Percentiles rank a stretch among this genome's conserved stretches.
These are phyloP conservation scores for Drosophila miranda DNA, from an alignment of 1,140 invertebrate genomes.

Conservation along the genomic window DNA sequence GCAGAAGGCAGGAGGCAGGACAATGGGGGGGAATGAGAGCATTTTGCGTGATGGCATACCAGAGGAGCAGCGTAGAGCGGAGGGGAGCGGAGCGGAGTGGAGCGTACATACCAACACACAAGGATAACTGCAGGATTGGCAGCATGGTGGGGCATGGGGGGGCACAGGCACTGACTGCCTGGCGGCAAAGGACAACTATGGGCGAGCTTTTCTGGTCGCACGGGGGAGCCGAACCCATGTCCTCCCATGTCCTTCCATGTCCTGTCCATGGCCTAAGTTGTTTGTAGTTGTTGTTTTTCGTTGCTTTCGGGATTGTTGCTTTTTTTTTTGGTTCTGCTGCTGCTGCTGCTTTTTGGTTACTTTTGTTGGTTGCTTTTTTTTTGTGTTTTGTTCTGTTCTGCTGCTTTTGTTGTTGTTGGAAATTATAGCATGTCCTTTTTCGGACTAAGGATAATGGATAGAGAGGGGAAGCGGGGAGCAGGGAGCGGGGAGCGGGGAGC, in stretches of 20 bases:
- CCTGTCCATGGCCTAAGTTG: constrained; percentile 68
- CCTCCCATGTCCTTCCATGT: constrained; percentile 14
- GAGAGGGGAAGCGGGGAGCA: too few species aligned
- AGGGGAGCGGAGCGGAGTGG: too few species aligned
- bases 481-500: background rate
- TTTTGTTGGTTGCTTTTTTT: constrained; percentile 63
- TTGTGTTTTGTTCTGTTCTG: constrained; percentile 1
- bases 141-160: background rate
- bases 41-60: constrained; percentile 79
- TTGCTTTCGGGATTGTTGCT: constrained; percentile 51
- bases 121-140: constrained; percentile 8
- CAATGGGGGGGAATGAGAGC: constrained; percentile 32
- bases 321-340: constrained; percentile 17
- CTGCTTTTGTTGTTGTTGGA: constrained; percentile 59
- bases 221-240: constrained; percentile 8
- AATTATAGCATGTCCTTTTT: constrained; percentile 79
- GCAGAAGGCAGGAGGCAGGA: background rate
- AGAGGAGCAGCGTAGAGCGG: background rate
- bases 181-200: constrained; percentile 72
- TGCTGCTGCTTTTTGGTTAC: constrained; percentile 55
- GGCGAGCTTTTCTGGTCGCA: constrained; percentile 59
- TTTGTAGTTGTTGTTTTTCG: constrained; percentile 59
- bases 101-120: constrained; percentile 57
- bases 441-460: constrained; percentile 56
- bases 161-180: constrained; percentile 19